Base-by-base conservation (phyloP, 2,888 invertebrate species). In the Epinotia demarniana region DNA sequence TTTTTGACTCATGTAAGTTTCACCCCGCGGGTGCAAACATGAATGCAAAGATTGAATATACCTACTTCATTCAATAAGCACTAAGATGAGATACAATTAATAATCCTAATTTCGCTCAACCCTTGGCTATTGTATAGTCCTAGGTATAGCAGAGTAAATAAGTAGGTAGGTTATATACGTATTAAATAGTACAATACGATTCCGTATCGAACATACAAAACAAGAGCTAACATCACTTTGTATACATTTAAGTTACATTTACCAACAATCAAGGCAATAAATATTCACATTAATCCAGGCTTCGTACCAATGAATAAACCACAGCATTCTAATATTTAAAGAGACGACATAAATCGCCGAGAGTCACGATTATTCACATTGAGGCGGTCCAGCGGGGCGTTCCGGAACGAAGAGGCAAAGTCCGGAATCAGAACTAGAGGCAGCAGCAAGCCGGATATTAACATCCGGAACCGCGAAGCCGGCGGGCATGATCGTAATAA, bases 401-500 rank as follows among this genome's bases (percentile, higher is more conserved):
- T 18, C 33, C 46, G 66, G 46, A 57, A 58, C 46, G 63, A 27
- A 57, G 49, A 68, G 58, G 69, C 72, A 18, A 68, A 61, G 76
- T 70, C 55, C 69, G 66, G 74, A 71, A 68, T 69, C 66, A 66
- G 61, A 77, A 71, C 68, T 62, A 68, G 68, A 53, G 73, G 58
- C 57, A 43, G 72, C 18, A 13, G 33, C 61, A 57, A 57, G 69
- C 78, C 76, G 78, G 78, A 78, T 78, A 78, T 76, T 78, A 76
- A 77, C 72, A 75, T 69, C 76, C 72, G 67, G 66, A 57, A 61
- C 33, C 69, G 49, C 70, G 57, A 18, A 23, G 70, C 63, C 27
- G n/a, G 23, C 68, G 61, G 62, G 67, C 46, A 72, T 39, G 53
- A 55, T 16, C 68, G 62, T 69, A 73, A 73, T 69, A 73, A 73